These are phyloP conservation scores for Leptocoma aspasia DNA, from an alignment of 2,113 vertebrate species.

Conservation along the genomic window DNA sequence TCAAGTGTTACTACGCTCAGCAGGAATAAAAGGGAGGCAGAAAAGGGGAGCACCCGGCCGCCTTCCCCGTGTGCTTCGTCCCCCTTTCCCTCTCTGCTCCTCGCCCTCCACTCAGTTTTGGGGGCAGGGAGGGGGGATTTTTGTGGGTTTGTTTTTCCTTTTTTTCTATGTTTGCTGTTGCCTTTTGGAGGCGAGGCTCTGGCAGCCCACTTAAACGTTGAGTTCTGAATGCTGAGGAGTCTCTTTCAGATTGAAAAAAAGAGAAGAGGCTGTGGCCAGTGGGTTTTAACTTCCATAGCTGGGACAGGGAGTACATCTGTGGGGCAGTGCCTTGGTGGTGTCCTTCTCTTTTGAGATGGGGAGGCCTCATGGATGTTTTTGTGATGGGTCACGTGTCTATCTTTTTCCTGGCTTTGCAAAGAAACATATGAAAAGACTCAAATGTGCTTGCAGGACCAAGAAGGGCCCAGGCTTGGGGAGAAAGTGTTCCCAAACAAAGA, in stretches of 20 bases:
- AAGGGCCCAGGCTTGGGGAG: background rate
- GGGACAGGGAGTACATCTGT: background rate
- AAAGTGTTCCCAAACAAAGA: background rate
- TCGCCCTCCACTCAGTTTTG: background rate
- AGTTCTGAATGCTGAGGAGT: background rate
- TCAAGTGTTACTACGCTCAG: constrained; percentile 46
- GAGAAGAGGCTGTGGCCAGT: background rate
- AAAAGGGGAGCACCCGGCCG: background rate
- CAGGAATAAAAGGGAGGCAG: constrained; percentile 48
- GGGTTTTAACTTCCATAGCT: background rate
- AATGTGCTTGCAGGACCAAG: background rate
- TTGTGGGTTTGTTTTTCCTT: background rate
- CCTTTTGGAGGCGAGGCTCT: background rate
- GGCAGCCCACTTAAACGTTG: background rate
- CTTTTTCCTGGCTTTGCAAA: background rate
- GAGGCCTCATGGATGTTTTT: background rate
- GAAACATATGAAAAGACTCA: rapidly evolving
- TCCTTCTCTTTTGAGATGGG: background rate
- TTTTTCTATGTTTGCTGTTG: background rate
- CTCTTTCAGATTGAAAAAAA: background rate
- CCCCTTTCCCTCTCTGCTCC: background rate
- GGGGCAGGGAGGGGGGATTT: background rate
- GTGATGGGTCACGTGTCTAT: background rate
- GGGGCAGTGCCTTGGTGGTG: background rate
- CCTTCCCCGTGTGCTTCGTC: background rate